phyloP scores from a whole-genome alignment of 2,797 vertebrate genomes.

The Anisognathus igniventris region DNA sequence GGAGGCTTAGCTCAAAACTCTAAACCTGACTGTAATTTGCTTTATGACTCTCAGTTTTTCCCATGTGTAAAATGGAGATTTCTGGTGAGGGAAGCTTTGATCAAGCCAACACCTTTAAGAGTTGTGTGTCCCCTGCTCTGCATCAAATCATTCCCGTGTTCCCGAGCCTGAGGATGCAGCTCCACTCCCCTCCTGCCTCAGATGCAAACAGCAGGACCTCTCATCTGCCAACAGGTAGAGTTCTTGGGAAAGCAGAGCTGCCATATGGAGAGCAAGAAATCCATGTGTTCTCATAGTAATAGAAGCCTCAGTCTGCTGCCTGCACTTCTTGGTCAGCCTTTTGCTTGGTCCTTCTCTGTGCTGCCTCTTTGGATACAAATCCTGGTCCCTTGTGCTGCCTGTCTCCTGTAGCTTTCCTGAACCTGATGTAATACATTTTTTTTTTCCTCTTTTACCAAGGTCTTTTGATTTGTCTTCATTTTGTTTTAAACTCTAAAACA shows the following conservation, averaged over 20 bases:
- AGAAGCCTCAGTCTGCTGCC: neutral
- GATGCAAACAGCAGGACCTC: slow-evolving; percentile 17
- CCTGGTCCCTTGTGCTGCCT: neutral
- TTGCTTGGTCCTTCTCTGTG: neutral
- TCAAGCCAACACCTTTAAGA: neutral
- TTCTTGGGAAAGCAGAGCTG: neutral
- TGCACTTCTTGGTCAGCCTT: neutral
- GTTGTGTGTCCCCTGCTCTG: neutral
- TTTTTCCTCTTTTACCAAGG: neutral
- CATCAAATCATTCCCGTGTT: neutral
- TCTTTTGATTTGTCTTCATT: slow-evolving; percentile 53
- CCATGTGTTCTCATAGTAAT: neutral
- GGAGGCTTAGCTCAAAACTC: neutral
- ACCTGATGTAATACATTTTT: neutral
- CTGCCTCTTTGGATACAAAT: neutral
- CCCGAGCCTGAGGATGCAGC: neutral
- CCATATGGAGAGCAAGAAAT: neutral
- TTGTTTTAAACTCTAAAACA: slow-evolving; percentile 49
- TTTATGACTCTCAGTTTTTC: neutral
- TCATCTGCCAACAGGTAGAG: slow-evolving; percentile 25
- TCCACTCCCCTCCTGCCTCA: neutral
- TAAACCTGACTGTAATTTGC: slow-evolving; percentile 30
- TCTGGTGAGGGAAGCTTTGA: slow-evolving; percentile 1
- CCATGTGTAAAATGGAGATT: neutral
- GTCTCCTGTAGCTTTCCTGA: neutral